A percentile compares a stretch with the other conserved stretches of the same genome.
phyloP scores from a whole-genome alignment of 2,797 vertebrate species.

The Pantherophis alleghaniensis region DNA sequence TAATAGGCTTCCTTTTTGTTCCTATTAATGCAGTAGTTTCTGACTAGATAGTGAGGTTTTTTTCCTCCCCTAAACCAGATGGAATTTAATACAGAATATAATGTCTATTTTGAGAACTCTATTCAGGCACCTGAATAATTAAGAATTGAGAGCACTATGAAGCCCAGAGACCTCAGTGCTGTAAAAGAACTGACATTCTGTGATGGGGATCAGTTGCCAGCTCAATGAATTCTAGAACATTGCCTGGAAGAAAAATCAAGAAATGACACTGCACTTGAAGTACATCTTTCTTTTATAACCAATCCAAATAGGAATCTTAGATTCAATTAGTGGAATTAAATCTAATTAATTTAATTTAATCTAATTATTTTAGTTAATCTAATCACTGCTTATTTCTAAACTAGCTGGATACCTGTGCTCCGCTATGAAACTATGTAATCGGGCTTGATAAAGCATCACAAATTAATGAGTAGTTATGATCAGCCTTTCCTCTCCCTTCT shows the following conservation, averaged over 20 bases:
- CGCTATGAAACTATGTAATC: too few species aligned
- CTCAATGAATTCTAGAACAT: constrained; percentile 2
- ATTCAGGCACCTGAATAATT: not conserved
- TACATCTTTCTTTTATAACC: constrained; percentile 7
- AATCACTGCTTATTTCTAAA: not conserved
- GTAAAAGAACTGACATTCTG: constrained; percentile 16
- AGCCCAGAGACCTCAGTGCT: not conserved
- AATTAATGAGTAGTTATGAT: too few species aligned
- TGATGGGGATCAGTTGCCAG: constrained; percentile 10
- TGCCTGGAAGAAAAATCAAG: not conserved
- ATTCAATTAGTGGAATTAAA: not conserved
- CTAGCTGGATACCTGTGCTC: too few species aligned
- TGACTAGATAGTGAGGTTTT: not conserved
- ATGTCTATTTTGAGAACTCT: constrained; percentile 18
- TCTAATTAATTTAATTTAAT: not conserved
- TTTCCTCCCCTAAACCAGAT: not conserved
- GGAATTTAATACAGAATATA: not conserved
- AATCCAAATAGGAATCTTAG: not conserved
- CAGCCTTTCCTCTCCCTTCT: too few species aligned
- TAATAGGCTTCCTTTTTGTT: not conserved
- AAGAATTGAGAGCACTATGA: not conserved
- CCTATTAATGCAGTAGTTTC: not conserved
- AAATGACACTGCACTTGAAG: constrained; percentile 25
- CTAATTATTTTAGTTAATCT: not conserved
- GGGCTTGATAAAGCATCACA: too few species aligned